These are phyloP conservation scores for Tipula helvola DNA, from an alignment of 2,888 invertebrate genomes.

Conservation along the genomic window DNA sequence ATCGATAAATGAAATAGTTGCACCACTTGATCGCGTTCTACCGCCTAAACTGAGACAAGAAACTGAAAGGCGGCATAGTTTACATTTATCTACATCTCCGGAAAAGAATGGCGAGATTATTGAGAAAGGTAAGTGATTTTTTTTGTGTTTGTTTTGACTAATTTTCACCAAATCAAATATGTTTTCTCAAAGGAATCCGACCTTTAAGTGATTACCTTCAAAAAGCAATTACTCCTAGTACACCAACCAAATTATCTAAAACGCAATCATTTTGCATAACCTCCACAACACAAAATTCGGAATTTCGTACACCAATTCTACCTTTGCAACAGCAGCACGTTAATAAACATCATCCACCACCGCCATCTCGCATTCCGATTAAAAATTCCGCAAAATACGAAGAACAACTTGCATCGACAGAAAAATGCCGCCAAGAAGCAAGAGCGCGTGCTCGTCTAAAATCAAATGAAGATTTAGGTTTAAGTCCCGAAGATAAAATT, in stretches of 20 bases:
- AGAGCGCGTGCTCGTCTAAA: constrained; percentile 52
- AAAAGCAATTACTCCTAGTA: background rate
- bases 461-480: constrained; percentile 59
- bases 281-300: constrained; percentile 4
- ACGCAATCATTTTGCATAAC: constrained; percentile 28
- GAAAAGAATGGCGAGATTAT: background rate
- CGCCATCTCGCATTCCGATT: constrained; percentile 18
- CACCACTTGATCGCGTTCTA: constrained; percentile 19
- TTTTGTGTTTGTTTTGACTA: background rate
- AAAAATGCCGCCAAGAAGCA: constrained; percentile 49
- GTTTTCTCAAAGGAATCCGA: background rate
- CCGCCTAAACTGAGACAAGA: constrained; percentile 10
- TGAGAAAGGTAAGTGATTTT: background rate
- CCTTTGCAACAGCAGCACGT: constrained; percentile 32
- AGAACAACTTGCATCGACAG: constrained; percentile 28
- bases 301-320: constrained; percentile 40
- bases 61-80: background rate
- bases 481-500: constrained; percentile 56
- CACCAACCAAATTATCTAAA: constrained; percentile 27
- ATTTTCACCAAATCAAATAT: background rate
- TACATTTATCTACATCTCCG: background rate
- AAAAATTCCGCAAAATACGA: constrained; percentile 15
- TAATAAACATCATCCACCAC: background rate
- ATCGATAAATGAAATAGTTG: constrained; percentile 15
- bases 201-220: background rate